Evolutionary conservation across 2,888 invertebrate genomes (phyloP).

Genomic region (Phyllotreta cruciferae): DNA sequence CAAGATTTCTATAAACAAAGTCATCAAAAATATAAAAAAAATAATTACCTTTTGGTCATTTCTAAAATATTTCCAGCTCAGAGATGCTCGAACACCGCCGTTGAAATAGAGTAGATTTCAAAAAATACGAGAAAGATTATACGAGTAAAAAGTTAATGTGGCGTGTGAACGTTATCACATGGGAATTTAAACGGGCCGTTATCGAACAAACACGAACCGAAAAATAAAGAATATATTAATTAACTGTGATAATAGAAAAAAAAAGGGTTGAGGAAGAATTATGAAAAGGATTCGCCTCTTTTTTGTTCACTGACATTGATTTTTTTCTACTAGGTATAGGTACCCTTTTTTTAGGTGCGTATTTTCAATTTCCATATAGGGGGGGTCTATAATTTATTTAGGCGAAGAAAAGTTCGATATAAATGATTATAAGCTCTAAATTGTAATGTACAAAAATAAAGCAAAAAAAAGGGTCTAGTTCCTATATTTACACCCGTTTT

Average conservation of each 20-base stretch:
- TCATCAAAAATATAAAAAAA: no score
- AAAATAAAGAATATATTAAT: conserved; percentile 35
- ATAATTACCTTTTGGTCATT: conserved; percentile 16
- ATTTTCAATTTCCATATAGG: no score
- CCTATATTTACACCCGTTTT: no score
- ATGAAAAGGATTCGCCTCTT: conserved; percentile 7
- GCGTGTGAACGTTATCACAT: conserved; percentile 27
- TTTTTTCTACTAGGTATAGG: no score
- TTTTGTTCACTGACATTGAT: conserved; percentile 40
- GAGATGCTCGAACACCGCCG: not conserved
- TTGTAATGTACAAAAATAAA: no score
- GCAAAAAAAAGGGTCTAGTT: no score
- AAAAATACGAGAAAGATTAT: conserved; percentile 22
- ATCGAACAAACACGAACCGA: conserved; percentile 43
- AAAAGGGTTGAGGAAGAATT: conserved; percentile 11
- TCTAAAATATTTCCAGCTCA: not conserved
- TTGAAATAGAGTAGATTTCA: not conserved
- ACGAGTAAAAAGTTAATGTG: conserved; percentile 10
- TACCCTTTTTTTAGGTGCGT: no score
- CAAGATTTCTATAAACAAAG: no score
- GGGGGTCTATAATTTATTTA: no score
- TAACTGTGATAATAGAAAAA: conserved; percentile 16
- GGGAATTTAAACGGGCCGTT: conserved; percentile 30
- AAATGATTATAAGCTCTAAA: no score
- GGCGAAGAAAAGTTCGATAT: no score